Base-by-base conservation (phyloP, 2,888 invertebrate species). In the Philopedon plagiatum region DNA sequence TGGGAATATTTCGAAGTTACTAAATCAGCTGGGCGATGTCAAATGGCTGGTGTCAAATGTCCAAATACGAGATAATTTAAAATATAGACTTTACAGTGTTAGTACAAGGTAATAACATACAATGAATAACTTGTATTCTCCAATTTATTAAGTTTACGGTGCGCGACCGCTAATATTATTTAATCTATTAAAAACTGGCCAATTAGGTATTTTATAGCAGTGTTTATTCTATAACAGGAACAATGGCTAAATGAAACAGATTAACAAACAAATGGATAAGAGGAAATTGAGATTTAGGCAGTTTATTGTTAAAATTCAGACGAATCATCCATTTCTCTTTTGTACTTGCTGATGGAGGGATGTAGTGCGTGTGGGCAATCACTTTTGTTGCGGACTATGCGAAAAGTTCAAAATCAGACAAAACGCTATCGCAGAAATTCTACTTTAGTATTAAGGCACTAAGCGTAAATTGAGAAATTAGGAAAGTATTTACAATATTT, bases 271-370 rank as follows among this genome's bases (percentile, higher is more conserved):
- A 5, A 15, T 13, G 15, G 15, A 39, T 39, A 39, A 39, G 7
- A 15, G 39, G n/a, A 23, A 46, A 23, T 46, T 23, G 19, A 21
- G 9, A 46, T 46, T 46, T 46, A 0, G n/a, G 46, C n/a, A 11
- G 21, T 46, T 46, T 46, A 46, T 23, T 46, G 46, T 11, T 46
- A 46, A 46, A 21, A n/a, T 46, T 46, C 46, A 23, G 9, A 9
- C 44, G 18, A 44, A 19, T 15, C 9, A 19, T 21, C 21, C n/a
- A 46, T 21, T 46, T 23, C 46, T 21, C n/a, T 23, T 23, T 46
- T 44, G 19, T 23, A 11, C n/a, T 5, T 23, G 11, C 21, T 23
- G n/a, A 46, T 21, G 19, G n/a, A 11, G n/a, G n/a, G 9, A 19
- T 46, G 5, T 13, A 4, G n/a, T n/a, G 19, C 23, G 46, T 23